Base-by-base conservation (phyloP, 2,797 vertebrate genomes). In the Rallus crepitans region DNA sequence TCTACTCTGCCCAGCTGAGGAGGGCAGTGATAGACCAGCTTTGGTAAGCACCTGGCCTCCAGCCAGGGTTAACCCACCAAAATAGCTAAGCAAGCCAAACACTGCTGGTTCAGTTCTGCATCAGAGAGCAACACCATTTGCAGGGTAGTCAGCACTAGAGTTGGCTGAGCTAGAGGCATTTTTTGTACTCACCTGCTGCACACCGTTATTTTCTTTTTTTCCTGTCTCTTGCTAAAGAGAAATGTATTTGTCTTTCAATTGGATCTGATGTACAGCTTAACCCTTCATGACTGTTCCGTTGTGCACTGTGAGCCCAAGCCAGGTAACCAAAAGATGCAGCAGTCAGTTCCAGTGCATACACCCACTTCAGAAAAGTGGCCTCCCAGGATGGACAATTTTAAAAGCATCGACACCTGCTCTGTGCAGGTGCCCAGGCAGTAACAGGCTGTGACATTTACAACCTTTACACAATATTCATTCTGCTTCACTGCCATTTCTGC, bases 381-480 rank as follows among this genome's bases (percentile, higher is more conserved):
- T 66, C 12, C 7, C 35, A 86, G 68, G 30, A 48, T 52, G 86
- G 56, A 33, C 59, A 68, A 25, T 61, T 93, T 65, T 79, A 83
- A 30, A 55, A 60, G 42, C 57, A 7, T 84, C 85, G 93, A 52
- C 94, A 95, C 89, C 93, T 94, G 87, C 73, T 90, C 87, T 71
- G 30, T 85, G 82, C 71, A 96, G 91, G 86, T 97, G 95, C 92
- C 95, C 87, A 64, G 60, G 87, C 89, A 91, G 45, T 57, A 90
- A 93, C 65, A 93, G 77, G 45, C 60, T 72, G 94, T 87, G 94
- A 94, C 94, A 96, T 97, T 98, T 98, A 97, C 93, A 97, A 28
- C 89, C 70, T 94, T 93, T 94, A 89, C 71, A 94, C 94, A 94
- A 61, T 90, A 82, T 71, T 89, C 89, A 56, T 83, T 83, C 84